These are phyloP conservation scores for Falco biarmicus DNA, from an alignment of 2,797 vertebrate species.

Conservation along the genomic window DNA sequence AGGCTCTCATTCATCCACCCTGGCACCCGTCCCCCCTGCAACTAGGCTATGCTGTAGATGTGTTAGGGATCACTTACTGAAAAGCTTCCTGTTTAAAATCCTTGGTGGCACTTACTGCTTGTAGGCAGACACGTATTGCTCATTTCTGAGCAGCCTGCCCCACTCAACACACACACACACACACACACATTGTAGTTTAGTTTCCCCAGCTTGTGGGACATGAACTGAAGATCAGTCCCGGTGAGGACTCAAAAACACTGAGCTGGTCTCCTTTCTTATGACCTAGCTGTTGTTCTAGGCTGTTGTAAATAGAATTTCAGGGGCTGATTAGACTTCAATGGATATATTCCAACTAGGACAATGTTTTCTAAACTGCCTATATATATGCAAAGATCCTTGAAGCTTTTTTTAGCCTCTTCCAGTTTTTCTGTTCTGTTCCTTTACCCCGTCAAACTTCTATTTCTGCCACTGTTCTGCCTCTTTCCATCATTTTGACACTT, in stretches of 20 bases:
- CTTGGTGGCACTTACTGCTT: neutral
- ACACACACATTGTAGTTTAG: neutral
- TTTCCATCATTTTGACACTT: constrained; percentile 11
- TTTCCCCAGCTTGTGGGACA: neutral
- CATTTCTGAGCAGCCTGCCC: neutral
- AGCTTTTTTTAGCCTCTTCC: neutral
- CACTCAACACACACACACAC: too few species aligned
- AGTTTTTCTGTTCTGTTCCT: neutral
- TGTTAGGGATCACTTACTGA: neutral
- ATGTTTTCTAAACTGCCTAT: neutral
- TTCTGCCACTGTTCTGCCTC: constrained; percentile 9
- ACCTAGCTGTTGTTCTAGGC: neutral
- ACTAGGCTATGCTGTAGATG: too few species aligned
- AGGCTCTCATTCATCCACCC: neutral
- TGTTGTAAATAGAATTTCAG: neutral
- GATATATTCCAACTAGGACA: neutral
- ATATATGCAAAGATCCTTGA: neutral
- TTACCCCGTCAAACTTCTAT: neutral
- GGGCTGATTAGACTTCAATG: neutral
- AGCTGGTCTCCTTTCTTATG: neutral
- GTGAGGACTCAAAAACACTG: neutral
- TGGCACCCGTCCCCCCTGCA: accelerated
- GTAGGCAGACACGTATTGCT: neutral
- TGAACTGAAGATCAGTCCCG: neutral
- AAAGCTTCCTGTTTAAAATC: neutral